Evolutionary conservation across 2,797 vertebrate species (phyloP).

Genomic region (Synaphobranchus kaupii): DNA sequence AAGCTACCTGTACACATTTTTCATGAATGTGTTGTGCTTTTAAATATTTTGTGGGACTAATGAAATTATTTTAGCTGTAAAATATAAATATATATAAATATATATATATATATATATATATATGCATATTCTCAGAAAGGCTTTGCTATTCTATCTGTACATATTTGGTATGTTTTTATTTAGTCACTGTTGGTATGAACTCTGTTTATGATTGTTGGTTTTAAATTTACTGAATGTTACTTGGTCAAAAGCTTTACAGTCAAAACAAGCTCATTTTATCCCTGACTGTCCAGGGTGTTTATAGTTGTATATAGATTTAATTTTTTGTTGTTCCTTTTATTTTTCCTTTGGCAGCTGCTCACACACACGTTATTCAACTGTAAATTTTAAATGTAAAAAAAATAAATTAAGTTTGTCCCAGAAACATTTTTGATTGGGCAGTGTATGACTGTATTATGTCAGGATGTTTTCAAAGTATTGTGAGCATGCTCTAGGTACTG

Average conservation of each 20-base stretch:
- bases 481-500: neutral
- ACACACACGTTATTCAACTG: slow-evolving; percentile 28
- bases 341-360: slow-evolving; percentile 48
- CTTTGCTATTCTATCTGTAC: slow-evolving; percentile 67
- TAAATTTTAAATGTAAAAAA: slow-evolving; percentile 22
- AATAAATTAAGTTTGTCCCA: slow-evolving; percentile 8
- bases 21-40: slow-evolving; percentile 40
- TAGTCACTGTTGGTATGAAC: slow-evolving; percentile 61
- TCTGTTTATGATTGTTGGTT: slow-evolving; percentile 52
- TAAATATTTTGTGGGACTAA: slow-evolving; percentile 61
- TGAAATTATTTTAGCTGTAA: slow-evolving; percentile 62
- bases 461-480: slow-evolving; percentile 9
- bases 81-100: slow-evolving; percentile 54
- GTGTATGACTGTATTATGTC: slow-evolving; percentile 7
- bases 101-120: slow-evolving; percentile 51
- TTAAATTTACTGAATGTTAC: slow-evolving; percentile 66
- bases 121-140: slow-evolving; percentile 50
- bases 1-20: slow-evolving; percentile 65
- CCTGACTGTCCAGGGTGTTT: neutral
- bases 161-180: slow-evolving; percentile 58
- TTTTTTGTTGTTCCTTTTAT: slow-evolving; percentile 23
- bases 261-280: slow-evolving; percentile 58
- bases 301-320: neutral
- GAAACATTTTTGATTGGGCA: slow-evolving; percentile 6
- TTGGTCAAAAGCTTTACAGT: slow-evolving; percentile 78